Percentiles rank a stretch among this genome's conserved stretches.
These are phyloP conservation scores for Channa striata DNA, from an alignment of 2,797 vertebrate species.

Conservation along the genomic window DNA sequence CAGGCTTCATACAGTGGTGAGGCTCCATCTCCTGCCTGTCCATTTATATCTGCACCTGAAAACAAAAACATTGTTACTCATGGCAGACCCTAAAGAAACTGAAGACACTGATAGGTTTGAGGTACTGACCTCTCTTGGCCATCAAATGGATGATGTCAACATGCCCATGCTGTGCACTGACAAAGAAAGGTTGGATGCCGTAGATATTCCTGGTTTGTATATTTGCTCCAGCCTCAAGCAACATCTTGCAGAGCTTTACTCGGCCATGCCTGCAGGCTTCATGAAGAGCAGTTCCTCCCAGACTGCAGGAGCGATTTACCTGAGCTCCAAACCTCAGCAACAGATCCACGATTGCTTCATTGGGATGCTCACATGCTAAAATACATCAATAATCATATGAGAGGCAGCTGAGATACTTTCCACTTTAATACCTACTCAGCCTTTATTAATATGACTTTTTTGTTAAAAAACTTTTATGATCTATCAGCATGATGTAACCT, in stretches of 20 bases:
- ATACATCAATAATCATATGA: background rate
- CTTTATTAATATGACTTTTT: background rate
- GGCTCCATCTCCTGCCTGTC: slow-evolving; percentile 86
- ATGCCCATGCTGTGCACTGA: slow-evolving; percentile 88
- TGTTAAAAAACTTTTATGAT: background rate
- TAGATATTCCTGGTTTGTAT: slow-evolving; percentile 85
- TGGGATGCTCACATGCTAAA: slow-evolving; percentile 88
- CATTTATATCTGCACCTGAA: slow-evolving; percentile 89
- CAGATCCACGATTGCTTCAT: slow-evolving; percentile 79
- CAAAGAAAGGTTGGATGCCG: slow-evolving; percentile 88
- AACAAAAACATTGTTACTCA: background rate
- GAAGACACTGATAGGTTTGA: background rate
- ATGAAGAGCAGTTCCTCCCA: slow-evolving; percentile 88
- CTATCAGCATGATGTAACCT: slow-evolving; percentile 72
- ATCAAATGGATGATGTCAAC: slow-evolving; percentile 85
- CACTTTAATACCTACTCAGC: background rate
- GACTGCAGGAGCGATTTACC: slow-evolving; percentile 85
- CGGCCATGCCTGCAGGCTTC: slow-evolving; percentile 86
- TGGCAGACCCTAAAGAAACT: too few species aligned
- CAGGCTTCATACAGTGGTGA: slow-evolving; percentile 89
- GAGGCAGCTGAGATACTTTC: background rate
- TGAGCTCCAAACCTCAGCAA: slow-evolving; percentile 85
- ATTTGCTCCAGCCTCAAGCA: slow-evolving; percentile 86
- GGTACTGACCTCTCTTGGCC: slow-evolving; percentile 82
- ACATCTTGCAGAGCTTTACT: slow-evolving; percentile 85